These are phyloP conservation scores for Aphelinus certus DNA, from an alignment of 1,140 invertebrate species.

Conservation along the genomic window DNA sequence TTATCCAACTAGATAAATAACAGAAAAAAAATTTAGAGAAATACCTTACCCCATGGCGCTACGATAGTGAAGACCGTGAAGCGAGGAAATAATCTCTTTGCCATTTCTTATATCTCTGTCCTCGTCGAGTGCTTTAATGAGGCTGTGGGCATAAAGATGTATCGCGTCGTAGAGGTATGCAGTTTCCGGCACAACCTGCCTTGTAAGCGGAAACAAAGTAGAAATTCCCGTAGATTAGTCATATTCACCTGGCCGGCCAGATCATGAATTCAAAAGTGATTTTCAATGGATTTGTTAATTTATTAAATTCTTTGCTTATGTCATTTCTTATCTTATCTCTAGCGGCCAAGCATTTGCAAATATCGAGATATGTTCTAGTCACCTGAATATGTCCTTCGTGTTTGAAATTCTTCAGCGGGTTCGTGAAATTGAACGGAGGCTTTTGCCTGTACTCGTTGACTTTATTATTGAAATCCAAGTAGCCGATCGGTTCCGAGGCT, in stretches of 20 bases:
- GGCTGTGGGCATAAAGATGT: constrained; percentile 81
- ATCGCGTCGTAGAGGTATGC: constrained; percentile 93
- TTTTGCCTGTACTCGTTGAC: constrained; percentile 83
- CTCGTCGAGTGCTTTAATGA: constrained; percentile 74
- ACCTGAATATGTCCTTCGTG: constrained; percentile 69
- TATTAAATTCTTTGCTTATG: background rate
- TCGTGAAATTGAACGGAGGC: constrained; percentile 86
- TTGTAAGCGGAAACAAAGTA: constrained; percentile 50
- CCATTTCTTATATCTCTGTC: constrained; percentile 77
- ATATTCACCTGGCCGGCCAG: background rate
- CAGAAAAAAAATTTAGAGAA: background rate
- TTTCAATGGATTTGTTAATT: too few relatives aligned
- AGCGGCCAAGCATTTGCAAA: background rate
- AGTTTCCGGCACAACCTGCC: constrained; percentile 85
- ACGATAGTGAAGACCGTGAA: constrained; percentile 79
- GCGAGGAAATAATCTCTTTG: constrained; percentile 73
- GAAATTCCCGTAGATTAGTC: constrained; percentile 29
- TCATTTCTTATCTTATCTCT: too few relatives aligned
- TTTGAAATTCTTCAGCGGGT: constrained; percentile 73
- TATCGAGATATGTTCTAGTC: constrained; percentile 45
- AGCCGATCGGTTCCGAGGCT: constrained; percentile 75
- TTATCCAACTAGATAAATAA: too few relatives aligned
- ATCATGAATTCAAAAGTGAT: background rate
- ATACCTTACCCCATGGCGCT: constrained; percentile 84
- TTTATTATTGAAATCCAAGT: constrained; percentile 77